Conservation (phyloP, 2,113 vertebrate species). For the Xiphias gladius region DNA sequence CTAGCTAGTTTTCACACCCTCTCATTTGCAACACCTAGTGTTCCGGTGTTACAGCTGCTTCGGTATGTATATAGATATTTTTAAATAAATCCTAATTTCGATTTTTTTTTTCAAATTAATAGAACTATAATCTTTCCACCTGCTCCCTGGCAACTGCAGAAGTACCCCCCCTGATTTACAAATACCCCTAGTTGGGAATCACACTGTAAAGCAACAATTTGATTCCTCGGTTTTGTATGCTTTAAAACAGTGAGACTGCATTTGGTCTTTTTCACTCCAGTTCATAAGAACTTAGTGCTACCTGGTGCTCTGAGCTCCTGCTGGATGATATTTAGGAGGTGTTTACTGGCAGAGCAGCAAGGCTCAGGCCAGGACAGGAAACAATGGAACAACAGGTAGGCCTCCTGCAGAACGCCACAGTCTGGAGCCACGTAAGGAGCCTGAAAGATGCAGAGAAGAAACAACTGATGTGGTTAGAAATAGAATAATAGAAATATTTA, state of each 20-base stretch:
- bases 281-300: slow-evolving; percentile 51
- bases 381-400: slow-evolving; percentile 86
- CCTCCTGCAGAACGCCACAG: slow-evolving; percentile 86
- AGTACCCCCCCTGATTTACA: too few species aligned
- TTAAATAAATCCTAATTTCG: too few species aligned
- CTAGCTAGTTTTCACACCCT: not conserved
- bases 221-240: not conserved
- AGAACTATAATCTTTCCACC: too few species aligned
- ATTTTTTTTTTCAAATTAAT: not conserved
- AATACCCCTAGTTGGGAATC: too few species aligned
- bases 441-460: slow-evolving; percentile 68
- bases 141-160: too few species aligned
- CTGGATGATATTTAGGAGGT: slow-evolving; percentile 88
- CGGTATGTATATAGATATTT: too few species aligned
- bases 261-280: not conserved
- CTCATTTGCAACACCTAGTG: not conserved
- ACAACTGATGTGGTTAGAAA: not conserved
- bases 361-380: slow-evolving; percentile 95
- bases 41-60: not conserved
- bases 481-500: not conserved
- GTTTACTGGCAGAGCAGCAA: slow-evolving; percentile 88
- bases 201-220: not conserved
- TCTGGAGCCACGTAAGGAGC: slow-evolving; percentile 87
- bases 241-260: not conserved
- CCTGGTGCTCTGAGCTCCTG: slow-evolving; percentile 93